Conservation (phyloP, 2,113 vertebrate species). For the Xerus inauris region DNA sequence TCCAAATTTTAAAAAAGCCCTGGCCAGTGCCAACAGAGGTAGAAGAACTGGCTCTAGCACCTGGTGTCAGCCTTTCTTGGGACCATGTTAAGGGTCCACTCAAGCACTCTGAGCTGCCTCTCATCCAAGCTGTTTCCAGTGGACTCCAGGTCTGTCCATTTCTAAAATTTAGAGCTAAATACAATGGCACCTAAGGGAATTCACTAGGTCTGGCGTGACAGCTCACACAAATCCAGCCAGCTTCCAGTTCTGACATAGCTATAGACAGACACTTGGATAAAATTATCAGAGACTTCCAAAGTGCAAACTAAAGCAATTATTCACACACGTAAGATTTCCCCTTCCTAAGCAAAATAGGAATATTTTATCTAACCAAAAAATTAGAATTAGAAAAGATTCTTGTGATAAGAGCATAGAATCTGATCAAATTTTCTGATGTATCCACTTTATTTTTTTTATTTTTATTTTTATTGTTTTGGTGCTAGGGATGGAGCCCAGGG, state of each 20-base stretch:
- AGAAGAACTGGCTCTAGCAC: not conserved
- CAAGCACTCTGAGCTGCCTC: not conserved
- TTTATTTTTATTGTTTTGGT: no score
- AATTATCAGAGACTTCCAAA: not conserved
- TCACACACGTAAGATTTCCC: not conserved
- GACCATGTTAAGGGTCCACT: rapidly evolving
- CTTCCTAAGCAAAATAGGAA: not conserved
- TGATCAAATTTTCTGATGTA: not conserved
- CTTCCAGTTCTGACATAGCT: not conserved
- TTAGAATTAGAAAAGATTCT: not conserved
- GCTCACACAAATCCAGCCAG: not conserved
- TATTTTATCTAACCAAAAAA: not conserved
- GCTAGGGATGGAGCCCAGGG: not conserved
- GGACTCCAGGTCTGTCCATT: not conserved
- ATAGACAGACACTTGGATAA: not conserved
- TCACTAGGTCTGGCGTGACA: not conserved
- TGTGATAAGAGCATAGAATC: not conserved
- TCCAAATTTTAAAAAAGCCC: not conserved
- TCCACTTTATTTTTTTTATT: not conserved
- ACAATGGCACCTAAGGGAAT: not conserved
- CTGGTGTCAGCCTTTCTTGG: not conserved
- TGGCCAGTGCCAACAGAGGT: not conserved
- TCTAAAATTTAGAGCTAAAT: not conserved
- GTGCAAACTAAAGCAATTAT: not conserved
- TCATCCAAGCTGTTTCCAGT: not conserved